Percentiles rank a stretch among this genome's conserved stretches.
phyloP scores from a whole-genome alignment of 1,140 invertebrate species.

The Ostrea edulis region DNA sequence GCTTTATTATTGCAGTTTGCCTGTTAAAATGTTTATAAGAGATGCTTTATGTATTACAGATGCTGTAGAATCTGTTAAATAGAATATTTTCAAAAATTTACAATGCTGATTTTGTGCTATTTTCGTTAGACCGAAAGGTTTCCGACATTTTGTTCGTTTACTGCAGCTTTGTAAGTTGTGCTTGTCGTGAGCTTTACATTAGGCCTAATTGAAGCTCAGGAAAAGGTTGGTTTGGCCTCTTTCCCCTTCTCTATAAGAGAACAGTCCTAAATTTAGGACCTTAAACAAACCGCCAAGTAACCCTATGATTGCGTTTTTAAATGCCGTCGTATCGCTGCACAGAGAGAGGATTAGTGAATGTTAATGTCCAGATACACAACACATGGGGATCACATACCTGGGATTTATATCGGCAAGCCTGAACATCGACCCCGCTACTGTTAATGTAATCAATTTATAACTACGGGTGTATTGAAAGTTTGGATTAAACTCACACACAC shows the following conservation, averaged over 20 bases:
- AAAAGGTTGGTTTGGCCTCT: too few relatives aligned
- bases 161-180: too few relatives aligned
- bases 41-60: slow-evolving; percentile 25
- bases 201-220: too few relatives aligned
- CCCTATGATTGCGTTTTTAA: slow-evolving; percentile 7
- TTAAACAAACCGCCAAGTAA: neutral
- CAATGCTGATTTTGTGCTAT: neutral
- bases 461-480: neutral
- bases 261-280: neutral
- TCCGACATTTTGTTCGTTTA: too few relatives aligned
- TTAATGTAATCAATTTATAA: neutral
- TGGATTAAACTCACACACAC: too few relatives aligned
- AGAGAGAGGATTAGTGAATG: slow-evolving; percentile 10
- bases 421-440: slow-evolving; percentile 17
- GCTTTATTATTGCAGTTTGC: slow-evolving; percentile 9
- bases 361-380: slow-evolving; percentile 24
- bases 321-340: slow-evolving; percentile 3
- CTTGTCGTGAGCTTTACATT: too few relatives aligned
- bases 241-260: too few relatives aligned
- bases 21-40: slow-evolving; percentile 34
- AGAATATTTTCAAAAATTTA: slow-evolving; percentile 13
- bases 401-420: neutral
- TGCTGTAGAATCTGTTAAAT: slow-evolving; percentile 15
- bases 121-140: neutral
- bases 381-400: neutral